Evolutionary conservation across 2,797 vertebrate genomes (phyloP), one percentile per base, ranked within the genome.

Genomic region (Muscicapa comitata): DNA sequence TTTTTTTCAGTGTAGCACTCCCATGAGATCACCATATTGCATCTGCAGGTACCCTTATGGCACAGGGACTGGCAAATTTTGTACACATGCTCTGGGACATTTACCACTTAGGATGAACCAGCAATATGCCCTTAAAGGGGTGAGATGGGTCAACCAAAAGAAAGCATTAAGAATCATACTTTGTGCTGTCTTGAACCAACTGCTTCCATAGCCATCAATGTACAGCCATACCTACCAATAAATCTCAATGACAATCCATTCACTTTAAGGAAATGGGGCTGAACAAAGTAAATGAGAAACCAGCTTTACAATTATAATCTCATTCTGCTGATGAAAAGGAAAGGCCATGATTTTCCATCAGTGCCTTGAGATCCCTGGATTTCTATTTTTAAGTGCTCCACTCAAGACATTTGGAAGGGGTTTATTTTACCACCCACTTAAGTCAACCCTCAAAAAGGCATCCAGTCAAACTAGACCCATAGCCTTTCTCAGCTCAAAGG

Each of bases 251-350:
- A 68, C 37, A 92, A 86, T 45, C 17, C 31, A 40, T 67, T 62
- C 54, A 40, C 45, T 48, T 88, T 47, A 82, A 93, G 37, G 83
- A 78, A 62, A 75, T 73, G 70, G 35, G 20, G 53, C 35, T 73
- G 67, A 86, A 93, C 14, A 81, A 90, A 31, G 25, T 73, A 63
- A 93, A 76, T 45, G n/a, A 93, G 77, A 86, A 95, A 88, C 28
- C 35, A 76, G 61, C 10, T 77, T 51, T 57, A 61, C 31, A 82
- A 86, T 66, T 88, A 87, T 26, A 79, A 93, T 65, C 25, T 67
- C 48, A 70, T 57, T 91, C 71, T 78, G 59, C 33, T 73, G 58
- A 72, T 61, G 58, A 73, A 77, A 88, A 88, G 9, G 47, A 42
- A 86, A 91, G 57, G 55, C 19, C 45, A 29, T 3, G 10, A 85